Percentiles rank a stretch among this genome's conserved stretches.
Evolutionary conservation across 2,113 vertebrate genomes (phyloP).

Genomic region (Chaetodon trifascialis): DNA sequence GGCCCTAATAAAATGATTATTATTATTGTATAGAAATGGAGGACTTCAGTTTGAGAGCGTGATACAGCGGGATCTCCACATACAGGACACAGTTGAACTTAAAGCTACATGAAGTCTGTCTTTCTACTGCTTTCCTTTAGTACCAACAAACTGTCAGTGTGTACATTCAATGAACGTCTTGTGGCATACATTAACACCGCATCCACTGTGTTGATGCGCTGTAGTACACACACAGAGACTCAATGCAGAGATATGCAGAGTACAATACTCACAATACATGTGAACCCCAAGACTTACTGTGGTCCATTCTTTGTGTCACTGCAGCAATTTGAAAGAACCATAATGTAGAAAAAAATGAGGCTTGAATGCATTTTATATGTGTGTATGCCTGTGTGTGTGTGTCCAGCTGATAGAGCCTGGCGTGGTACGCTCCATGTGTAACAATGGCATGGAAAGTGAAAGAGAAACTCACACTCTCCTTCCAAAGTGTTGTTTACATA

Average conservation of each 20-base stretch:
- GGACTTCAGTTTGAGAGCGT: background rate
- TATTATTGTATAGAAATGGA: background rate
- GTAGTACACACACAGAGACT: slow-evolving; percentile 36
- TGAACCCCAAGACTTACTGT: slow-evolving; percentile 22
- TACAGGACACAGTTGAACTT: background rate
- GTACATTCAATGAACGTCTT: slow-evolving; percentile 23
- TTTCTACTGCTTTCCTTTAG: background rate
- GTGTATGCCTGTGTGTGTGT: slow-evolving; percentile 16
- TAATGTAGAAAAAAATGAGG: slow-evolving; percentile 36
- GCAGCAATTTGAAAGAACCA: slow-evolving; percentile 30
- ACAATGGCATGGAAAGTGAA: slow-evolving; percentile 40
- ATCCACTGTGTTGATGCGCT: slow-evolving; percentile 19
- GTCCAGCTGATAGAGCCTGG: slow-evolving; percentile 41
- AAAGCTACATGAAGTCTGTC: background rate
- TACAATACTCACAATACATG: slow-evolving; percentile 41
- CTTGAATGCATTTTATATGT: slow-evolving; percentile 33
- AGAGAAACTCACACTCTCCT: slow-evolving; percentile 1
- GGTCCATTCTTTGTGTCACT: slow-evolving; percentile 36
- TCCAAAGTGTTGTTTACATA: background rate
- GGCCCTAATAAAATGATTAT: no score
- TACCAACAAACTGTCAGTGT: slow-evolving; percentile 36
- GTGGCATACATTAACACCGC: slow-evolving; percentile 40
- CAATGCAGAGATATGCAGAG: slow-evolving; percentile 28
- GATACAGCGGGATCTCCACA: background rate
- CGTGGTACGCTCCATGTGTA: slow-evolving; percentile 24